Evolutionary conservation across 1,140 invertebrate species (phyloP), one percentile per base, ranked within the genome.

Genomic region (Ooceraea biroi): DNA sequence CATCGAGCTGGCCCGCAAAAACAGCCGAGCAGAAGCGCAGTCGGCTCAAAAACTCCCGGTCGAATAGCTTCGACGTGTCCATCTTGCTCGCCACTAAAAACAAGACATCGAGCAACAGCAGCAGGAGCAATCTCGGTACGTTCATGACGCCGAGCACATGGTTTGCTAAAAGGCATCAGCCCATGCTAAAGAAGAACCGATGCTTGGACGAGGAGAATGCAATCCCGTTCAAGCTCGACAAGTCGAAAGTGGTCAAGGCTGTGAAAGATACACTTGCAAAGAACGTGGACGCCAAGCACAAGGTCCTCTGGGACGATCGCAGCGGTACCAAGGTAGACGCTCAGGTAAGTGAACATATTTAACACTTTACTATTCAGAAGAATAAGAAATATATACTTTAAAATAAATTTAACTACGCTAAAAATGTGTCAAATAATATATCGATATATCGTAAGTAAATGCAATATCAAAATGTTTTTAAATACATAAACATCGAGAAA

Each of bases 1-100:
- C 90, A 44, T 89, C 63, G 80, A 90, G 83, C 3, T 85, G 55
- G 84, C 77, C 89, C 1, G 19, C 78, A 1, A 93, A 91, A 73
- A 90, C 88, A 1, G 73, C 92, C 11, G 95, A 95, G 73, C 94
- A 95, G 52, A 95, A 95, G 74, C 91, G 95, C 11, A 94, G 92
- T 57, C 94, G 95, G 17, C 93, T 97, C 27, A 96, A 96, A 71
- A 96, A 95, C 82, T 95, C 94, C 36, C 95, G 97, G 0, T 97
- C 97, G 1, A 97, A 97, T 91, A 97, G 97, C 92, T 97, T 98
- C 88, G 97, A 97, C 90, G 95, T 97, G 1, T 97, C 97, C 8
- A 95, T 97, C 19, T 94, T 97, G 41, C 95, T 96, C 83, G 95
- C 95, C 19, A 94, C 91, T 48, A 91, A 94, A 5, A 94, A 95